Conservation (phyloP, 2,113 vertebrate genomes). For the Geothlypis trichas region DNA sequence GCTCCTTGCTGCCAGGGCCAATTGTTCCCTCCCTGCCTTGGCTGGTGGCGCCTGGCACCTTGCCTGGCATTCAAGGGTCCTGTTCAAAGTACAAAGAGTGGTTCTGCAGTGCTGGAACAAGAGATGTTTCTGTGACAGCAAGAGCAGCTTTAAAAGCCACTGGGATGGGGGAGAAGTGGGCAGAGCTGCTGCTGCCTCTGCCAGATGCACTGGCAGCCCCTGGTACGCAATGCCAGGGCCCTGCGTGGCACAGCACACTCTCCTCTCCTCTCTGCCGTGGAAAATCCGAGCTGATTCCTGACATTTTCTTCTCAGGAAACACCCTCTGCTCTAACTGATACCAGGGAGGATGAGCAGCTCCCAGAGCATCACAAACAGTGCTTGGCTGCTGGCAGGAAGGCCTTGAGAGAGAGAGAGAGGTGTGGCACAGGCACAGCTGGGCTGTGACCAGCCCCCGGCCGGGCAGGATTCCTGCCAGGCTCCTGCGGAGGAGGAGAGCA, state of each 20-base stretch:
- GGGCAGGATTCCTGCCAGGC: neutral
- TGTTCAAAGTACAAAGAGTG: slow-evolving; percentile 24
- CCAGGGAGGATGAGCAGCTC: neutral
- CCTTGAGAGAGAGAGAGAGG: neutral
- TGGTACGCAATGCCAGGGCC: rapidly evolving
- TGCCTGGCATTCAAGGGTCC: neutral
- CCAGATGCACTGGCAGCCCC: neutral
- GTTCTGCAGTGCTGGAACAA: neutral
- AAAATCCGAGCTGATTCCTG: neutral
- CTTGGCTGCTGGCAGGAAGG: neutral
- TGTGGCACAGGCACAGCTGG: neutral
- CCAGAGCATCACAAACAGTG: neutral
- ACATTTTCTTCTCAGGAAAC: neutral
- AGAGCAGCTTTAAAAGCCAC: neutral
- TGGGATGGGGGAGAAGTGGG: neutral
- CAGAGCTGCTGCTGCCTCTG: neutral
- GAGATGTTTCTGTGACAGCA: neutral
- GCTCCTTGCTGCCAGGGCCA: neutral
- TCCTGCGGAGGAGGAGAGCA: neutral
- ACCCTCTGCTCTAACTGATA: neutral
- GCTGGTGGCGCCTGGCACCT: neutral
- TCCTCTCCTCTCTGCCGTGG: neutral
- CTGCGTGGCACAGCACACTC: neutral
- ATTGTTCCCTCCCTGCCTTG: neutral
- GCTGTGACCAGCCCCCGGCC: neutral